phyloP scores from a whole-genome alignment of 1,140 invertebrate species.

The Drosophila repletoides region DNA sequence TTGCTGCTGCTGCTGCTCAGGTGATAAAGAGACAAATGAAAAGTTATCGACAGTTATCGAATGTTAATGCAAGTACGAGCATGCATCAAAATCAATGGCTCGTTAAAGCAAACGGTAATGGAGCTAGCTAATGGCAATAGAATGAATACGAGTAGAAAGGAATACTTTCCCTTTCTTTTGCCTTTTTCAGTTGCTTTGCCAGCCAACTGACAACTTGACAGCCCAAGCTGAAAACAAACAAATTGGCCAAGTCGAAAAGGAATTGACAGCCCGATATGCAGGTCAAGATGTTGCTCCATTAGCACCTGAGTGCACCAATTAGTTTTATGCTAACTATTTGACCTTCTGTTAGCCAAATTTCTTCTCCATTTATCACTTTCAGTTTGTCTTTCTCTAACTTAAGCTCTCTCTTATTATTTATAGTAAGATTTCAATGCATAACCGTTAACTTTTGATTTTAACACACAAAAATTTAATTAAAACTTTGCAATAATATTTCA shows the following conservation, averaged over 20 bases:
- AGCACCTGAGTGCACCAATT: slow-evolving; percentile 26
- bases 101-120: slow-evolving; percentile 20
- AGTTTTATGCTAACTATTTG: slow-evolving; percentile 8
- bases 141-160: not conserved
- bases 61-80: slow-evolving; percentile 1
- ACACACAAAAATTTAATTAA: no score
- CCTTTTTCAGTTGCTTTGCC: not conserved
- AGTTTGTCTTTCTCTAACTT: not conserved
- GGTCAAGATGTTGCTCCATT: slow-evolving; percentile 20
- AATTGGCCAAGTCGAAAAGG: not conserved
- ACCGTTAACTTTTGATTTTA: no score
- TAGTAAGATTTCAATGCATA: no score
- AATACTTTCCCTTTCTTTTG: not conserved
- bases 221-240: not conserved
- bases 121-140: slow-evolving; percentile 12
- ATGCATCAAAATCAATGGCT: slow-evolving; percentile 27
- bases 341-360: not conserved
- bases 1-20: not conserved
- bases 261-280: slow-evolving; percentile 11
- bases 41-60: slow-evolving; percentile 17
- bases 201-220: not conserved
- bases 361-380: not conserved
- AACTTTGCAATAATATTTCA: no score
- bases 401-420: no score
- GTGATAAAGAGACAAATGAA: slow-evolving; percentile 6